A percentile compares a stretch with the other conserved stretches of the same genome.
phyloP scores from a whole-genome alignment of 2,797 vertebrate species.

The Erithacus rubecula region DNA sequence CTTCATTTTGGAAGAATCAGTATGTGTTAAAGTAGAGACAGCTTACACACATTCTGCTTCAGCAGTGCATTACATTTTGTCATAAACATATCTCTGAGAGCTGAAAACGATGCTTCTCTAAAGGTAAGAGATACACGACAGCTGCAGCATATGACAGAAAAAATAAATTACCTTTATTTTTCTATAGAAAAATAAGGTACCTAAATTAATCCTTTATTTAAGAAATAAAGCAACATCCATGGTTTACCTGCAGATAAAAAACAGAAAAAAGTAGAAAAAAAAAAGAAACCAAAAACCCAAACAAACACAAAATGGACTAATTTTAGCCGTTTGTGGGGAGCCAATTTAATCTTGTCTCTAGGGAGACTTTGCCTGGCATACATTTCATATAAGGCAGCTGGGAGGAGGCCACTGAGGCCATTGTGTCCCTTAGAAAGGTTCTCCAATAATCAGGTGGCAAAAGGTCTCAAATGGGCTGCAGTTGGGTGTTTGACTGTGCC shows the following conservation, averaged over 20 bases:
- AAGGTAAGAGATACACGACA: neutral
- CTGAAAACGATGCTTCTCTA: neutral
- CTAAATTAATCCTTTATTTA: neutral
- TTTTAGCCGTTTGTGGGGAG: neutral
- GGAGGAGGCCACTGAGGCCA: neutral
- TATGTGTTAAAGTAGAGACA: neutral
- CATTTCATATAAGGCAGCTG: rapidly evolving
- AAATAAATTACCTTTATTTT: neutral
- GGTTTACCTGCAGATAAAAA: neutral
- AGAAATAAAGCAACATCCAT: neutral
- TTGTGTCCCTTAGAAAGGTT: neutral
- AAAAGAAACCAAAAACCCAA: too few species aligned
- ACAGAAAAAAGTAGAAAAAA: too few species aligned
- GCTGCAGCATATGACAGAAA: neutral
- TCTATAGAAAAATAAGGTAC: neutral
- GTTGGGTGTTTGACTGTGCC: rapidly evolving
- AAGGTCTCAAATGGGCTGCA: neutral
- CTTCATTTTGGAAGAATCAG: neutral
- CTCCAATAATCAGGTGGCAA: neutral
- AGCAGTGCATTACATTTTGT: neutral
- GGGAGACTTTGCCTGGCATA: rapidly evolving
- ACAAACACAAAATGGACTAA: neutral
- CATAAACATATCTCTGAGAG: neutral
- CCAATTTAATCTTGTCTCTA: neutral
- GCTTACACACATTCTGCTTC: neutral